Evolutionary conservation across 2,113 vertebrate genomes (phyloP).

Genomic region (Cavia aperea): DNA sequence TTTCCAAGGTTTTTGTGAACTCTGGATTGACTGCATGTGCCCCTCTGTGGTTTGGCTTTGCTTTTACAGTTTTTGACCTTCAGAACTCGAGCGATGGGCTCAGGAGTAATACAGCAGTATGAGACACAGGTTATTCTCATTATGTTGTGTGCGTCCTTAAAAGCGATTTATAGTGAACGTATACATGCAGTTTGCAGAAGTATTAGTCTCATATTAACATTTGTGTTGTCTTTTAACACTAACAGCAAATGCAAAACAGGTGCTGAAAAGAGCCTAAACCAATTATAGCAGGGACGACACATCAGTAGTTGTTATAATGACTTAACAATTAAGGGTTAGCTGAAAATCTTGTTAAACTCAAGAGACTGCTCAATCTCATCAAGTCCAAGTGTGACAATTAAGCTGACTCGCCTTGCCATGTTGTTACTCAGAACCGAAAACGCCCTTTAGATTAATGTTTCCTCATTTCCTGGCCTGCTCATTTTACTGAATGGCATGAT

Average conservation of each 20-base stretch:
- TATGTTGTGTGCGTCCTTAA: background rate
- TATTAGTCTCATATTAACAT: constrained; percentile 33
- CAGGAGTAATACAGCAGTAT: background rate
- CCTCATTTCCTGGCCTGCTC: background rate
- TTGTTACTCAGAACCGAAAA: background rate
- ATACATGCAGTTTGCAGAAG: constrained; percentile 26
- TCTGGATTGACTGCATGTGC: background rate
- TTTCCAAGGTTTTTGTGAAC: constrained; percentile 19
- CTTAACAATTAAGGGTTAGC: constrained; percentile 54
- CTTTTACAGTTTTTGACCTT: constrained; percentile 4
- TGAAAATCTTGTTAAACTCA: constrained; percentile 21
- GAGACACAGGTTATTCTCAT: background rate
- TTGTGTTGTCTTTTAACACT: constrained; percentile 24
- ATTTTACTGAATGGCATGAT: background rate
- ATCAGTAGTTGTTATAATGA: constrained; percentile 36
- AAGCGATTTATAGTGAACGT: constrained; percentile 8
- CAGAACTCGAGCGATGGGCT: background rate
- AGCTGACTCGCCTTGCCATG: background rate
- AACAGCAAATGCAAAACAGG: constrained; percentile 51
- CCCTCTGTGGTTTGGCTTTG: background rate
- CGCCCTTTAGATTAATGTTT: background rate
- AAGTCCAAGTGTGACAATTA: background rate
- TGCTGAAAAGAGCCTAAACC: constrained; percentile 25
- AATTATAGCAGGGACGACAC: constrained; percentile 46
- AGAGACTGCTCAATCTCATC: background rate